Conservation (phyloP, 1,140 invertebrate species). For the Zaprionus ghesquierei region DNA sequence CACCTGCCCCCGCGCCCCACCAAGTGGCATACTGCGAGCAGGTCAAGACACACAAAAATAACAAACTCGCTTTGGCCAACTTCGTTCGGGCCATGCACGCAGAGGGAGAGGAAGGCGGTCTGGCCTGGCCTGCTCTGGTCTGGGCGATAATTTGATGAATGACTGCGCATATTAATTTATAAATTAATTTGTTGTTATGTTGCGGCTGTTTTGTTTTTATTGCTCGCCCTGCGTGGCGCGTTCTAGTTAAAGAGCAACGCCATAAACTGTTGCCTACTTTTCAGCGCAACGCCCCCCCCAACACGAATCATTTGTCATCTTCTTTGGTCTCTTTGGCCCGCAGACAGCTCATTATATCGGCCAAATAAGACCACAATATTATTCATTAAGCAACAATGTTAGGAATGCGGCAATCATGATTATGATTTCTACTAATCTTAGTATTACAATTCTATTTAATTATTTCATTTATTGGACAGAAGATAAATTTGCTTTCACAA, state of each 20-base stretch:
- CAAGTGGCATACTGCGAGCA: constrained; percentile 32
- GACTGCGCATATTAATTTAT: constrained; percentile 78
- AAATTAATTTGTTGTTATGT: constrained; percentile 72
- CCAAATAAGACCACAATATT: no score
- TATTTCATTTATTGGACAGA: no score
- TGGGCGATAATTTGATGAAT: constrained; percentile 71
- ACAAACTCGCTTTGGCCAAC: constrained; percentile 21
- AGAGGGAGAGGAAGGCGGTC: not conserved
- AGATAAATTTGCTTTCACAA: no score
- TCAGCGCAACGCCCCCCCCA: not conserved
- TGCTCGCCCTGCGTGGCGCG: constrained; percentile 18
- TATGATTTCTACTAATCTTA: no score
- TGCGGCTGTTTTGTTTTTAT: constrained; percentile 58
- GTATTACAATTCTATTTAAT: no score
- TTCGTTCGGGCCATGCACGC: not conserved
- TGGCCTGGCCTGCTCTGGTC: not conserved
- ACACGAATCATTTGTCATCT: constrained; percentile 13
- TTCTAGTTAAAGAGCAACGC: not conserved
- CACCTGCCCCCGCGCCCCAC: not conserved
- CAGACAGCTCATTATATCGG: not conserved
- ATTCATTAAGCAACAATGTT: no score
- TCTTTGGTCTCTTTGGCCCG: no score
- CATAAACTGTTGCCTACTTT: constrained; percentile 59
- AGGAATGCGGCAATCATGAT: no score
- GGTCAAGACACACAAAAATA: constrained; percentile 53